Evolutionary conservation across 2,113 vertebrate species (phyloP).

Genomic region (Clarias macrocephalus): DNA sequence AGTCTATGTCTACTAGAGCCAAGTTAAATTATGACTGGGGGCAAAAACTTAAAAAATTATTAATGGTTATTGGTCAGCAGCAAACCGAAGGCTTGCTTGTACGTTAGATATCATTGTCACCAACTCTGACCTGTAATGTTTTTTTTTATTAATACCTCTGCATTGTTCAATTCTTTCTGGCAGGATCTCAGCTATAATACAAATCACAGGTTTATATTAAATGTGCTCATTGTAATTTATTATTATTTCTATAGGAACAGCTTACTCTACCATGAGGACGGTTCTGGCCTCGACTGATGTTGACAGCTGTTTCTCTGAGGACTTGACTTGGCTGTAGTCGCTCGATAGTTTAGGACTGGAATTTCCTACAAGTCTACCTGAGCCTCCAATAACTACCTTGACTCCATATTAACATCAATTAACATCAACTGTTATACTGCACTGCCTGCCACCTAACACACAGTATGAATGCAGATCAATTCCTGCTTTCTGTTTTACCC

Average conservation of each 20-base stretch:
- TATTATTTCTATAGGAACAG: background rate
- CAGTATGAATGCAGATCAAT: no score
- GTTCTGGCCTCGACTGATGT: no score
- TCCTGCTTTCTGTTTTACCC: no score
- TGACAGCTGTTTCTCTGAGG: no score
- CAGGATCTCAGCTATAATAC: background rate
- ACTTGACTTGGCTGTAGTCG: no score
- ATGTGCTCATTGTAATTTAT: background rate
- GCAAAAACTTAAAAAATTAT: background rate
- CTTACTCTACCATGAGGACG: background rate
- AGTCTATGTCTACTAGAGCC: background rate
- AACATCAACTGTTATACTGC: no score
- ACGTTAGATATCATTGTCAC: background rate
- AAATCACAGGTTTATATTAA: background rate
- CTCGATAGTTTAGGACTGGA: no score
- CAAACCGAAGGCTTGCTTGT: constrained; percentile 25
- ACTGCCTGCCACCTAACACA: no score
- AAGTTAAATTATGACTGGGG: background rate
- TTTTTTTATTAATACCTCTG: background rate
- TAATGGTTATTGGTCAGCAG: constrained; percentile 25
- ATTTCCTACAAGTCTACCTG: no score
- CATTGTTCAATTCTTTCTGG: background rate
- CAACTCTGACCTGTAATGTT: constrained; percentile 31
- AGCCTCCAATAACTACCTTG: no score
- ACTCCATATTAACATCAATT: no score